Base-by-base conservation (phyloP, 92 coral and sea anemone genomes). In the Muricea muricata region DNA sequence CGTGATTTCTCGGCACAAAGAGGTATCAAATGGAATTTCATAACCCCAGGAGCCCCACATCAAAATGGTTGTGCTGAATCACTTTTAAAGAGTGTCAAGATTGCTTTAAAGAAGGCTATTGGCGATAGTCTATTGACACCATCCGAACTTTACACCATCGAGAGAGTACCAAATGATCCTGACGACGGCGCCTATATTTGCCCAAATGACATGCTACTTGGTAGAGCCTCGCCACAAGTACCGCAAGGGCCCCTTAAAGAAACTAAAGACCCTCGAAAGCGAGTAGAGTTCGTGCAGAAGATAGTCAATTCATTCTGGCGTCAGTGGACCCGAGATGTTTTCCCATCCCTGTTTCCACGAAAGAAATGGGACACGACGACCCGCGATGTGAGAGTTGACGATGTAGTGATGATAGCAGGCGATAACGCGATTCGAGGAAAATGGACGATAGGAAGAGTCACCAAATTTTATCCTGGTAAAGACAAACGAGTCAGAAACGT, bases 401-500 rank as follows among this genome's bases (percentile, higher is more conserved):
- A 42, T 42, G 14, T 42, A 42, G 50, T 42, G 8, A 42, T 42
- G 50, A 14, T 42, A 42, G 67, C 67, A 7, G 67, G n/a, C n/a
- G 24, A 18, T 58, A 58, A 58, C 67, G 67, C 67, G 8, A 58
- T 58, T 58, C 67, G 23, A 6, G 24, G 67, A 25, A 58, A 58
- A 58, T 25, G 67, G 50, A 42, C 50, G 50, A 42, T 42, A 42
- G 50, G 50, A 42, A 7, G 50, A 42, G 50, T 42, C 7, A 42
- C 50, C 7, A 42, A 42, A 42, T 7, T 42, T 7, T 42, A 7
- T 14, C 50, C 50, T 42, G 50, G 91, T 74, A 35, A 88, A 83
- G 69, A 79, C 83, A 31, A 84, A 88, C 66, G 74, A 75, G 73
- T 84, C 32, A 63, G 84, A 37, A 57, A 34, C 31, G 65, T 54